Conservation (phyloP, 2,797 vertebrate genomes). For the Dromococcyx pavoninus region DNA sequence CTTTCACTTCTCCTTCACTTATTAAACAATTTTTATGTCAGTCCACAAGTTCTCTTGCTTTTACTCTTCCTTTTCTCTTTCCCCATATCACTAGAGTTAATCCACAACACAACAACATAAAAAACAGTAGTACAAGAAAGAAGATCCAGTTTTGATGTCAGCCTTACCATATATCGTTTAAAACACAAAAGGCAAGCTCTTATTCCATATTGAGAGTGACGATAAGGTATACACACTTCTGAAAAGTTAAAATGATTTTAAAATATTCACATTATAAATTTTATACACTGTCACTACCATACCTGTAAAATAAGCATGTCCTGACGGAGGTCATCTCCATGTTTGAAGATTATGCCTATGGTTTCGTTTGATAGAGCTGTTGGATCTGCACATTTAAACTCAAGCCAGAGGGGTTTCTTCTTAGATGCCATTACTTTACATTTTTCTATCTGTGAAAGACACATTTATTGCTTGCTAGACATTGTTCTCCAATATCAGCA, state of each 20-base stretch:
- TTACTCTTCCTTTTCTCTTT: neutral
- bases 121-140: neutral
- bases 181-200: neutral
- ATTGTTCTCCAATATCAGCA: neutral
- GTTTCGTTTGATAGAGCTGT: slow-evolving; percentile 92
- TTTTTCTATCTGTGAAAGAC: slow-evolving; percentile 88
- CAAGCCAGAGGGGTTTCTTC: slow-evolving; percentile 97
- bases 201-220: neutral
- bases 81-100: neutral
- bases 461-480: neutral
- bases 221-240: neutral
- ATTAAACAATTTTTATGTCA: neutral
- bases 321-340: slow-evolving; percentile 95
- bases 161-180: neutral
- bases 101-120: neutral
- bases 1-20: neutral
- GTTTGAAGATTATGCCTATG: slow-evolving; percentile 98
- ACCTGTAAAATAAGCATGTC: slow-evolving; percentile 99
- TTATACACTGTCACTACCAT: neutral
- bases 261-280: neutral
- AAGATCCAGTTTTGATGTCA: neutral
- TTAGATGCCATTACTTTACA: slow-evolving; percentile 99
- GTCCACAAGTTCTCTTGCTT: neutral
- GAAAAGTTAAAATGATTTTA: neutral
- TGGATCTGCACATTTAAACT: slow-evolving; percentile 92